Base-by-base conservation (phyloP, 1,140 invertebrate species). In the Gonatopus flavifemur region DNA sequence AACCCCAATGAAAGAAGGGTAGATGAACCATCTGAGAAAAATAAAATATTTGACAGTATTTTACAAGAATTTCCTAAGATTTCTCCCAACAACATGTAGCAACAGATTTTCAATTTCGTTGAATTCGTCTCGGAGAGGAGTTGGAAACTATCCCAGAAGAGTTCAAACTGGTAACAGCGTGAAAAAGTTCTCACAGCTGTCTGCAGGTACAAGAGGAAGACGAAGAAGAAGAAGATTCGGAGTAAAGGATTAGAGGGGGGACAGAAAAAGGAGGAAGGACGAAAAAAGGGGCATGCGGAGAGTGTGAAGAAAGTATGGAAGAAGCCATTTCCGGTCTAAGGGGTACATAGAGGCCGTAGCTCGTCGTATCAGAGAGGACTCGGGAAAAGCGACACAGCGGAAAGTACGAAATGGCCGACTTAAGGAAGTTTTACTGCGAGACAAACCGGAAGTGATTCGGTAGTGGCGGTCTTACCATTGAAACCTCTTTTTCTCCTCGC, bases 401-500 rank as follows among this genome's bases (percentile, higher is more conserved):
- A 59, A 64, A 55, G 50, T 57, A 58, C 62, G 62, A 63, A 67
- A 69, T 61, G 59, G 65, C 56, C 59, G 66, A 67, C 66, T 70
- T 72, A 66, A 68, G 55, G 58, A 66, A 70, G 70, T 69, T 70
- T 68, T 68, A 72, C 62, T 65, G 60, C 59, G 65, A 67, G 65
- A 62, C 62, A 69, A 72, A 72, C 62, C 68, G 68, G 65, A 70
- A 72, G 70, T 72, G 68, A 72, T 72, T 70, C 64, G 62, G 44
- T 35, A 36, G 33, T 44, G 24, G 61, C 62, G 48, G 54, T 46
- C 48, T 49, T n/a, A n/a, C 51, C 49, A 43, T 52, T 46, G 49
- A 62, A 62, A 62, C 53, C 46, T 47, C 30, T 59, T 51, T 52
- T 49, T 35, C 57, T 52, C 42, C 55, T 42, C 41, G n/a, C 39